Evolutionary conservation across 1,140 invertebrate species (phyloP).

Genomic region (Atopsyche davidsoni): DNA sequence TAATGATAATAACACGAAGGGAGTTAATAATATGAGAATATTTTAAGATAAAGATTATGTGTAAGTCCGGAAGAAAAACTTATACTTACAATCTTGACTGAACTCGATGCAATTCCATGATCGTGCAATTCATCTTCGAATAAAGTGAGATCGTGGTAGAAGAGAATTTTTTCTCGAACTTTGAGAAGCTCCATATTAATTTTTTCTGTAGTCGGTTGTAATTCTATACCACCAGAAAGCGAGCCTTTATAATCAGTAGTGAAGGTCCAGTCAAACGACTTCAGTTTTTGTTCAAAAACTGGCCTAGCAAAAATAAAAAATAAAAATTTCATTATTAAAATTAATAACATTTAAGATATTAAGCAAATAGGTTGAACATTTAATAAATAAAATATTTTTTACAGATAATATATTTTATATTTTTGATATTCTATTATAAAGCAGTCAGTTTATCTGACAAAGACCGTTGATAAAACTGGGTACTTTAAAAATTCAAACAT

Average conservation of each 20-base stretch:
- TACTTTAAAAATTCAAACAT: too few species aligned
- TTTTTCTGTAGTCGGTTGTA: slow-evolving; percentile 62
- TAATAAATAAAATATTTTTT: slow-evolving; percentile 3
- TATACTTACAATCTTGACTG: slow-evolving; percentile 91
- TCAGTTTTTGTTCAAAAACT: slow-evolving; percentile 67
- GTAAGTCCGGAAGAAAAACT: too few species aligned
- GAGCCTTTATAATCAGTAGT: slow-evolving; percentile 91
- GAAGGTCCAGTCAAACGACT: slow-evolving; percentile 98
- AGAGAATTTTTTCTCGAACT: slow-evolving; percentile 84
- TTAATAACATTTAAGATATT: too few species aligned
- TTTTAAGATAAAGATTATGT: too few species aligned
- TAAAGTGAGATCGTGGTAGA: slow-evolving; percentile 88
- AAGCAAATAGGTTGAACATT: too few species aligned
- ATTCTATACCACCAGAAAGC: slow-evolving; percentile 54
- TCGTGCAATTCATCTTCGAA: slow-evolving; percentile 99
- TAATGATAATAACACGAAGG: too few species aligned
- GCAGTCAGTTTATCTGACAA: too few species aligned
- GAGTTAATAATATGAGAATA: too few species aligned
- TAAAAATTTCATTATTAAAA: slow-evolving; percentile 2
- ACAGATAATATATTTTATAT: too few species aligned
- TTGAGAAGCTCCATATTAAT: slow-evolving; percentile 91
- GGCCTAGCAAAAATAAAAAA: slow-evolving; percentile 38
- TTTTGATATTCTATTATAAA: too few species aligned
- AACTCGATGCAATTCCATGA: slow-evolving; percentile 86
- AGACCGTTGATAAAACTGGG: too few species aligned